These are phyloP conservation scores for Pediacus dermestoides DNA, from an alignment of 2,888 invertebrate genomes.

Conservation along the genomic window DNA sequence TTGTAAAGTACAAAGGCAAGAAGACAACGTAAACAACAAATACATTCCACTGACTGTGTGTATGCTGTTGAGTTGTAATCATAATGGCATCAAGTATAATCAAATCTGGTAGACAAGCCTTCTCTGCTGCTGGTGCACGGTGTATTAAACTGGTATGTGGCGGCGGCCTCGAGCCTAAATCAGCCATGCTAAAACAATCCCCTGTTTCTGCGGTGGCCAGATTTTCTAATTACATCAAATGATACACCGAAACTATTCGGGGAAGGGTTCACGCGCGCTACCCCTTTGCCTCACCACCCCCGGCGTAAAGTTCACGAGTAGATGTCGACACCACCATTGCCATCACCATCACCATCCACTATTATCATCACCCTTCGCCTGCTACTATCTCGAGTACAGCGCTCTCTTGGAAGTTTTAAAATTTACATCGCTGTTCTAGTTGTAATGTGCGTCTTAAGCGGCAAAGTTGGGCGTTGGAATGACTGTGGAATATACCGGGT, in stretches of 20 bases:
- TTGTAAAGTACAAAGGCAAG: not conserved
- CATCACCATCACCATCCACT: too few relatives aligned
- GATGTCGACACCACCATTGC: conserved; percentile 4
- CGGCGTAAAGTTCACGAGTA: conserved; percentile 4
- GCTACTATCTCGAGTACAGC: too few relatives aligned
- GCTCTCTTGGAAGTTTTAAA: too few relatives aligned
- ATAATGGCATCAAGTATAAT: conserved; percentile 23
- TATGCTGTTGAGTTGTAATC: conserved; percentile 13
- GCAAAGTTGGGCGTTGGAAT: too few relatives aligned
- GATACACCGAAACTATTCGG: conserved; percentile 33
- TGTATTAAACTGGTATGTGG: conserved; percentile 27
- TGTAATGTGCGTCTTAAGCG: too few relatives aligned
- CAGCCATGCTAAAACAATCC: conserved; percentile 27
- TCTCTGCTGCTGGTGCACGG: conserved; percentile 17
- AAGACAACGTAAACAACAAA: conserved; percentile 17
- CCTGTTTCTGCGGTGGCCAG: conserved; percentile 30
- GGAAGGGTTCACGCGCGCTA: conserved; percentile 13
- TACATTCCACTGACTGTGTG: conserved; percentile 12
- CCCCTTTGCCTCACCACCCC: conserved; percentile 2
- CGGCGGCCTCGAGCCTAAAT: conserved; percentile 21
- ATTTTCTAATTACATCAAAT: conserved; percentile 37
- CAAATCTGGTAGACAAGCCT: conserved; percentile 23
- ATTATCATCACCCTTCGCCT: too few relatives aligned
- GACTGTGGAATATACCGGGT: too few relatives aligned
- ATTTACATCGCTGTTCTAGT: too few relatives aligned